Conservation (phyloP, 2,113 vertebrate species). For the Diphyllodes magnificus region DNA sequence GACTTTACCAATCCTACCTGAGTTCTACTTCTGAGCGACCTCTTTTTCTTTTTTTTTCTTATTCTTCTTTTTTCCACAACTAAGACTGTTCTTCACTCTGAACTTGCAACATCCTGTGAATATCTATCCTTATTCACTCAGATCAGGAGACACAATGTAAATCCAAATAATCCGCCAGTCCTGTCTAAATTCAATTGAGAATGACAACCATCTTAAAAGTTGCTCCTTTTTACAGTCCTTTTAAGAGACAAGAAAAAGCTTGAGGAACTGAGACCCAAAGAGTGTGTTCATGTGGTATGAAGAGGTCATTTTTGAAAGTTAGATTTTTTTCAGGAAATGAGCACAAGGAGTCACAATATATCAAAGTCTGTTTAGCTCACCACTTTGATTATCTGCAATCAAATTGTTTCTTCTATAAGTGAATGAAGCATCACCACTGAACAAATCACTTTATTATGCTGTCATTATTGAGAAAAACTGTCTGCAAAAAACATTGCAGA, state of each 20-base stretch:
- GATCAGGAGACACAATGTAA: neutral
- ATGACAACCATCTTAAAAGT: neutral
- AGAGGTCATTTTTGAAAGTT: neutral
- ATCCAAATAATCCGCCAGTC: neutral
- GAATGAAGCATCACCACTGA: neutral
- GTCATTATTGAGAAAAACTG: neutral
- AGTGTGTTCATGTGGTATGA: fast-evolving
- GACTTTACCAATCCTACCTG: neutral
- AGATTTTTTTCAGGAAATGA: neutral
- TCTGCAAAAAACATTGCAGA: neutral
- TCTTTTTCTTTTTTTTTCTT: neutral
- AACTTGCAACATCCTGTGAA: neutral
- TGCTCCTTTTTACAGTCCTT: neutral
- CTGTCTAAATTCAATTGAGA: neutral
- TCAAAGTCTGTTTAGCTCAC: neutral
- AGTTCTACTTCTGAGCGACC: neutral
- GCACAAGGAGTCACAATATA: neutral
- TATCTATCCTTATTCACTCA: neutral
- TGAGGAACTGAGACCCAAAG: neutral
- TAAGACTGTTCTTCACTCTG: neutral
- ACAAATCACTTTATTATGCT: neutral
- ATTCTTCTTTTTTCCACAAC: fast-evolving
- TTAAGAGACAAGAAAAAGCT: neutral
- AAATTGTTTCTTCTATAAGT: neutral
- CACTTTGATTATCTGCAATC: neutral